phyloP scores from a whole-genome alignment of 2,888 invertebrate species.

The Heliothis peltigera region DNA sequence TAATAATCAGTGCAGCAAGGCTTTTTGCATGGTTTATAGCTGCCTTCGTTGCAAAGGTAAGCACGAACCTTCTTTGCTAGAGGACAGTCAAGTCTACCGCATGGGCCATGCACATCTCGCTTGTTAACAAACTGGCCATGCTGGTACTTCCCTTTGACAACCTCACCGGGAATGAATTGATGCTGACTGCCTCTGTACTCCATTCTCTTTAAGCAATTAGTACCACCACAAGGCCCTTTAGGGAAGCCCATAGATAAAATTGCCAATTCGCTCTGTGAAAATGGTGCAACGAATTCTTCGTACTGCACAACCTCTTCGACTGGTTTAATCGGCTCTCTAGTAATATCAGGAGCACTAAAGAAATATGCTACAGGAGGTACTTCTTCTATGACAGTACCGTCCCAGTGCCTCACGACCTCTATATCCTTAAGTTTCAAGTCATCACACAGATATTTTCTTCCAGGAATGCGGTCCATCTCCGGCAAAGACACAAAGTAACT shows the following conservation, averaged over 20 bases:
- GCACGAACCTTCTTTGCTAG: conserved; percentile 82
- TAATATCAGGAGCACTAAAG: conserved; percentile 84
- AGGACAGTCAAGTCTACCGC: conserved; percentile 85
- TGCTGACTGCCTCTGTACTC: conserved; percentile 85
- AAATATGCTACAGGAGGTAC: conserved; percentile 84
- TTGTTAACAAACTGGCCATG: conserved; percentile 86
- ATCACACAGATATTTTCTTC: conserved; percentile 82
- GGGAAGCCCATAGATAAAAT: conserved; percentile 88
- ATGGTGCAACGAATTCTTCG: conserved; percentile 84
- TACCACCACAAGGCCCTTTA: conserved; percentile 87
- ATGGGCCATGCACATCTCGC: conserved; percentile 85
- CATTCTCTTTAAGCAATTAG: conserved; percentile 85
- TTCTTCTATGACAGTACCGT: conserved; percentile 81
- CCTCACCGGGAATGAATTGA: conserved; percentile 83
- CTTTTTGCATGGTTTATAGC: conserved; percentile 83
- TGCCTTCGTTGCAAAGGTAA: conserved; percentile 81
- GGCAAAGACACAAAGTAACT: conserved; percentile 83
- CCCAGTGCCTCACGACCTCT: conserved; percentile 86
- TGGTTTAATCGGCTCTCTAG: conserved; percentile 78
- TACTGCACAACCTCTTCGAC: conserved; percentile 73
- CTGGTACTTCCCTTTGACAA: conserved; percentile 80
- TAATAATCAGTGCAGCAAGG: conserved; percentile 84
- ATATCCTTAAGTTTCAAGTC: conserved; percentile 83
- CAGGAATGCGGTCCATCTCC: conserved; percentile 86
- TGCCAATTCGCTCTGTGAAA: conserved; percentile 79